phyloP scores from a whole-genome alignment of 2,113 vertebrate genomes.

The Callipepla californica region DNA sequence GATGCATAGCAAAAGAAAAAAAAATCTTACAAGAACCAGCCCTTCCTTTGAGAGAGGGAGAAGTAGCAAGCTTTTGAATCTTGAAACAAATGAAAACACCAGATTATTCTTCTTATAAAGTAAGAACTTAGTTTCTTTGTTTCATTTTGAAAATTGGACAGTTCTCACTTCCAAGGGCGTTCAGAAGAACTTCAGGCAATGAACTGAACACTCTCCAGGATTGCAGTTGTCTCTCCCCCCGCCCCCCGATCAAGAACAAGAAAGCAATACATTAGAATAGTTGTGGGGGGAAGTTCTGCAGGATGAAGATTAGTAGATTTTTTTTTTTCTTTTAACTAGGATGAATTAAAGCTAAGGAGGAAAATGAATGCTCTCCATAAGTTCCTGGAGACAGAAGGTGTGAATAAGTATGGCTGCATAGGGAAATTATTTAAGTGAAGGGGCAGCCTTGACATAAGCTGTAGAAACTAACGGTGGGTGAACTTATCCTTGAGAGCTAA shows the following conservation, averaged over 20 bases:
- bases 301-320: background rate
- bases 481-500: background rate
- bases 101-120: background rate
- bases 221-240: background rate
- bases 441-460: background rate
- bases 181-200: background rate
- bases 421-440: background rate
- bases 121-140: background rate
- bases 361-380: background rate
- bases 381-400: background rate
- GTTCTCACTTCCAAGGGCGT: background rate
- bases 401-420: background rate
- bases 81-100: background rate
- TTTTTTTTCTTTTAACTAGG: background rate
- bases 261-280: background rate
- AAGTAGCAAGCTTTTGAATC: background rate
- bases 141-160: background rate
- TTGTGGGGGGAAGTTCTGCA: background rate
- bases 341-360: background rate
- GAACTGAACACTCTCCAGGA: background rate
- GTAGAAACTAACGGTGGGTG: background rate
- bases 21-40: background rate
- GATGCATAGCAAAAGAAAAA: background rate
- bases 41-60: background rate
- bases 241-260: background rate